These are phyloP conservation scores for Corvus hawaiiensis DNA, from an alignment of 2,113 vertebrate species.

Conservation along the genomic window DNA sequence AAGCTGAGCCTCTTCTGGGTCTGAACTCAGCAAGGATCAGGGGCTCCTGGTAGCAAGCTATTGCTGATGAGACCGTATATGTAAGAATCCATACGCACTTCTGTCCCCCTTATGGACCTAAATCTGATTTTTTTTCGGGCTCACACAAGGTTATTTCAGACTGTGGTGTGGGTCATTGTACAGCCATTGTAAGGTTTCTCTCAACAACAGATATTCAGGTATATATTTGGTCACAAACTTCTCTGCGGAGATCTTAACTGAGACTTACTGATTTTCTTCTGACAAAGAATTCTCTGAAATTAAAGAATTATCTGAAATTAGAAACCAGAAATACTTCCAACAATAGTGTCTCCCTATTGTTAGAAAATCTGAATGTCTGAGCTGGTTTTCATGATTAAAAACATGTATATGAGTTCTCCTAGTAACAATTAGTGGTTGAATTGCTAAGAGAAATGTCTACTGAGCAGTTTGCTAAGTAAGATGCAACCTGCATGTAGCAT, in stretches of 20 bases:
- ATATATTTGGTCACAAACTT: background rate
- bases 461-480: background rate
- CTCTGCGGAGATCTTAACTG: background rate
- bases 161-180: background rate
- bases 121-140: background rate
- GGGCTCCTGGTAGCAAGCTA: background rate
- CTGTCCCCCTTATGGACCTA: background rate
- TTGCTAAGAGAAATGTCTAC: background rate
- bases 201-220: background rate
- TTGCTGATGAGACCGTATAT: background rate
- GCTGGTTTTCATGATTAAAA: background rate
- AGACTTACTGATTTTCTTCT: background rate
- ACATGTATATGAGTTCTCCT: background rate
- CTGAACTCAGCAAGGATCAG: background rate
- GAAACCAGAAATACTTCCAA: background rate
- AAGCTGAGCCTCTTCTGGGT: background rate
- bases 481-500: background rate
- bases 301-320: background rate
- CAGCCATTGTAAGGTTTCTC: background rate
- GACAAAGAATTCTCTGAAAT: background rate
- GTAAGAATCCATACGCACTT: background rate
- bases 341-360: rapidly evolving
- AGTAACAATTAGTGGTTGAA: background rate
- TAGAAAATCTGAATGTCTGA: background rate
- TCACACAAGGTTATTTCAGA: background rate